Conservation (phyloP, 2,113 vertebrate genomes). For the Colinus virginianus region DNA sequence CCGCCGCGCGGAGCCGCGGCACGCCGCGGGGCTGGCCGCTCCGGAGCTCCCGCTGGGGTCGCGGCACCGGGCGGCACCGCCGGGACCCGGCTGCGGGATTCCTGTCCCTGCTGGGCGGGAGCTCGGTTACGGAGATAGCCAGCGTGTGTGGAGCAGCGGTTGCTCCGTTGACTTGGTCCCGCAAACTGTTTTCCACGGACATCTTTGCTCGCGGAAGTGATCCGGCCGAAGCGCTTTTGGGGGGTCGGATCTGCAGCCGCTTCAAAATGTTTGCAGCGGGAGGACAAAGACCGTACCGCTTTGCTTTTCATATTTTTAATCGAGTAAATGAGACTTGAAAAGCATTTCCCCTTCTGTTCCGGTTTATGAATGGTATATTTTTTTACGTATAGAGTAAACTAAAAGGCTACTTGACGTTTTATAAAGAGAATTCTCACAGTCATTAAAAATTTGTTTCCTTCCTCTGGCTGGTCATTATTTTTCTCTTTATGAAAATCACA, state of each 20-base stretch:
- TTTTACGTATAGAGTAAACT: not conserved
- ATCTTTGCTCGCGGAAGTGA: not conserved
- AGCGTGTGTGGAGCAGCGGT: not conserved
- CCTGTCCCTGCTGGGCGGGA: fast-evolving
- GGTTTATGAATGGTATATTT: not conserved
- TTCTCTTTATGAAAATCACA: constrained; percentile 78
- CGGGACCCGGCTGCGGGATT: fast-evolving
- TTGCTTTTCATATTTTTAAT: not conserved
- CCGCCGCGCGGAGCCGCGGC: not conserved
- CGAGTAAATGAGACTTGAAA: not conserved
- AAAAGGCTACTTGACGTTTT: constrained; percentile 30
- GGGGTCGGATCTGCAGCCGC: not conserved
- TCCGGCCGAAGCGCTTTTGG: not conserved
- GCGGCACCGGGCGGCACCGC: not conserved
- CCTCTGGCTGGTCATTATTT: constrained; percentile 73
- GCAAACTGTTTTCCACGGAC: not conserved
- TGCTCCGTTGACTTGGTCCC: not conserved
- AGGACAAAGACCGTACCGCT: not conserved
- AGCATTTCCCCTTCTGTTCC: not conserved
- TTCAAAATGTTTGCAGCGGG: not conserved
- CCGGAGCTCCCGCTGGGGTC: not conserved
- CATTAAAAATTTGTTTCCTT: constrained; percentile 68
- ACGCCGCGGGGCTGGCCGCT: not conserved
- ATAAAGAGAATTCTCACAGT: constrained; percentile 47
- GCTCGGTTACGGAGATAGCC: not conserved